These are phyloP conservation scores for Chaetodon auriga DNA, from an alignment of 2,113 vertebrate genomes.

Conservation along the genomic window DNA sequence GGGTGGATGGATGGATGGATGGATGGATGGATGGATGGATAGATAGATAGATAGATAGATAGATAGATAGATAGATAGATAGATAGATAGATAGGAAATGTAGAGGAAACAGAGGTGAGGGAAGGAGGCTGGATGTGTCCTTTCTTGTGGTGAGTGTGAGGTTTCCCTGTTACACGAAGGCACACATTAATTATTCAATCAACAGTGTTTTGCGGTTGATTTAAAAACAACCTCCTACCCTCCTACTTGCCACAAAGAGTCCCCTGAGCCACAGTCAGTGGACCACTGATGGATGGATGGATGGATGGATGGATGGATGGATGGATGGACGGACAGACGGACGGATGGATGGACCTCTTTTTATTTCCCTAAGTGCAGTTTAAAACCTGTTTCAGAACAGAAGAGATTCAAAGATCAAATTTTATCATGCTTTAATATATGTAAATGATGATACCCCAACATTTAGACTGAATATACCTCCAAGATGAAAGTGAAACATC, in stretches of 20 bases:
- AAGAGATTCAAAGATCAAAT: background rate
- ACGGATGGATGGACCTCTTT: background rate
- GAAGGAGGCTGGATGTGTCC: conserved; percentile 12
- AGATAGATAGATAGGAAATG: background rate
- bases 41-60: background rate
- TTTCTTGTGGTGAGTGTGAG: conserved; percentile 59
- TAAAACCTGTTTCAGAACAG: no score
- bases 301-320: background rate
- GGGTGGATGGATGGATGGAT: background rate
- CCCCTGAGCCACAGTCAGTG: conserved; percentile 53
- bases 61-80: background rate
- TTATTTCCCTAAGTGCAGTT: background rate
- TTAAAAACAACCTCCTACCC: conserved; percentile 64
- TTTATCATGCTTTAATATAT: background rate
- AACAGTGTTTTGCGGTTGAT: conserved; percentile 78
- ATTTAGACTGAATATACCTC: background rate
- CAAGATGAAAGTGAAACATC: no score
- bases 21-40: conserved; percentile 13
- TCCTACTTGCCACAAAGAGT: conserved; percentile 67
- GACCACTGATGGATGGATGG: background rate
- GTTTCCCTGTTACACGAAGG: conserved; percentile 59
- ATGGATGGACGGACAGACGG: background rate
- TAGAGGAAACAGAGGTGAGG: conserved; percentile 1
- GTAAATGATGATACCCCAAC: background rate
- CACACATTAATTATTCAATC: conserved; percentile 82